Evolutionary conservation across 2,113 vertebrate genomes (phyloP).

Genomic region (Pelecanoides urinatrix): DNA sequence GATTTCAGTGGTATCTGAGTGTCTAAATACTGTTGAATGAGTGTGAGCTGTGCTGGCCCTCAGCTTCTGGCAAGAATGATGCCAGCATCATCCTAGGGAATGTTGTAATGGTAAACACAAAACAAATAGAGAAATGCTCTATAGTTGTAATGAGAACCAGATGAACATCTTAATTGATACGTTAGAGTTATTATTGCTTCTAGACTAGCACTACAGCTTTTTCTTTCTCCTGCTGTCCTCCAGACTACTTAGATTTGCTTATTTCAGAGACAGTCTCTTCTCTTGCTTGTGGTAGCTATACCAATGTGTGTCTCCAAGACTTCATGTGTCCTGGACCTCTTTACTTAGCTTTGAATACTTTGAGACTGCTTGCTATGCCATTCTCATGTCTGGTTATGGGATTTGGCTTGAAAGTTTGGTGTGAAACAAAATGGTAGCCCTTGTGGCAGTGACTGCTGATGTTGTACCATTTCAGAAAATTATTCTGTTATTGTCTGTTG

Average conservation of each 20-base stretch:
- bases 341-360: background rate
- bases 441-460: background rate
- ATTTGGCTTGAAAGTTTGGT: background rate
- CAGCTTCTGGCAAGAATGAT: background rate
- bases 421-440: background rate
- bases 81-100: background rate
- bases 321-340: background rate
- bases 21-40: background rate
- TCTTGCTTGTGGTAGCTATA: background rate
- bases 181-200: background rate
- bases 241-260: background rate
- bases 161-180: background rate
- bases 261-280: background rate
- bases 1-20: background rate
- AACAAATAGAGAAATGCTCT: background rate
- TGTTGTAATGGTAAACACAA: background rate
- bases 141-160: background rate
- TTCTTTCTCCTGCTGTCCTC: background rate
- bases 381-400: background rate
- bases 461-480: background rate
- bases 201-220: background rate
- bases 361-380: background rate
- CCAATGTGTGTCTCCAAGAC: rapidly evolving
- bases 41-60: background rate
- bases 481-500: background rate